Evolutionary conservation across 2,888 invertebrate species (phyloP), one percentile per base, ranked within the genome.

Genomic region (Trachelus troglodyta): DNA sequence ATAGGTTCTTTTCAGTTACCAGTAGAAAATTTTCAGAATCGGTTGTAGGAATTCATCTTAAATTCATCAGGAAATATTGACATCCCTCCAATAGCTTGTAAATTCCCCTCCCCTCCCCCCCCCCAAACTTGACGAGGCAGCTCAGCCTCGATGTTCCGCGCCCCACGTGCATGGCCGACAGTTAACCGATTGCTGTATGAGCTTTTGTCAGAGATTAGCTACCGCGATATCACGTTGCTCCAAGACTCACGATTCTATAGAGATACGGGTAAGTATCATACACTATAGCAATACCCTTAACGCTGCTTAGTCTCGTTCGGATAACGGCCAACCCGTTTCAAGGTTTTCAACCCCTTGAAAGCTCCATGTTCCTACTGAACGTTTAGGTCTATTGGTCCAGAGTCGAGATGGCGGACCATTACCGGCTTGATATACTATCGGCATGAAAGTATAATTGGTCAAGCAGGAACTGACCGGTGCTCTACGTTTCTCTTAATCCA

Each of bases 381-480:
- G 82, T 83, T 84, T 84, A 82, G 83, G 81, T 85, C 83, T 82
- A 84, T 86, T 84, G 84, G 85, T 83, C 80, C 81, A 77, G 80
- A 80, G 83, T 81, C 79, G 79, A 81, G 81, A 83, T 83, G 78
- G 82, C 81, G 81, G 83, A 80, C 89, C 88, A 89, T 90, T 90
- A 90, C 86, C 85, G 83, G 84, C 85, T 56, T 89, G 87, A 90
- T 90, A 87, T 89, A 90, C 90, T 90, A 89, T 87, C 88, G 85
- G 85, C 84, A 85, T 84, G 86, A 88, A 88, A 86, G 87, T 87
- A 87, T 89, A 90, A 89, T 88, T 88, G 87, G 77, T 79, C 82
- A 78, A 83, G 79, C 80, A 78, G 76, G 83, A 84, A 83, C 83
- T 83, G 80, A 81, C 81, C 82, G 79, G 76, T 81, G 79, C 77